Conservation (phyloP, 2,888 invertebrate genomes). For the Cantharis rufa region DNA sequence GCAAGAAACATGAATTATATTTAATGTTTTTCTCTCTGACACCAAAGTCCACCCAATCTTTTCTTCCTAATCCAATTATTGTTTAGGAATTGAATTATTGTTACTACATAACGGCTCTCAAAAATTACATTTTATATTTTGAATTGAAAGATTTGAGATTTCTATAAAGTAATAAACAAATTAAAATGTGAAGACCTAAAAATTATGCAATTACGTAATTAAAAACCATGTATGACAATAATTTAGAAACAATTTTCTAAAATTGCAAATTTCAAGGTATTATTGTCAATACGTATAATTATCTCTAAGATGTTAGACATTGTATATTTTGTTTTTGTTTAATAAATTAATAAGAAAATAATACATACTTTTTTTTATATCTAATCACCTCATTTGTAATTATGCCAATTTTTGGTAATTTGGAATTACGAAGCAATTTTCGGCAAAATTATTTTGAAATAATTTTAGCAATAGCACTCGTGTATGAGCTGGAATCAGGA, state of each 20-base stretch:
- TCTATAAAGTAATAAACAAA: neutral
- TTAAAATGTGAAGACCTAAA: neutral
- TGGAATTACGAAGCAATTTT: neutral
- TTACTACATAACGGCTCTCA: neutral
- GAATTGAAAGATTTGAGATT: neutral
- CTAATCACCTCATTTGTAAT: neutral
- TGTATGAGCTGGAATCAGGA: neutral
- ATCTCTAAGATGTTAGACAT: neutral
- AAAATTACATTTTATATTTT: neutral
- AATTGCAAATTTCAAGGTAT: neutral
- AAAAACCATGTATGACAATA: neutral
- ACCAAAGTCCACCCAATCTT: constrained; percentile 11
- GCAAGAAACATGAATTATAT: constrained; percentile 9
- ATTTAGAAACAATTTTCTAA: neutral
- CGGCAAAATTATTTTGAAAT: neutral
- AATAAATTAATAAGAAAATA: neutral
- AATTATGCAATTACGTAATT: neutral
- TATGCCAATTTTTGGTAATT: neutral
- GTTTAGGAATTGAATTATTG: neutral
- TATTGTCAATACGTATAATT: neutral
- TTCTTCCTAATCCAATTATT: neutral
- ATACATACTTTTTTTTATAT: neutral
- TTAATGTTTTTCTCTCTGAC: constrained; percentile 12
- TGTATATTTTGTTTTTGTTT: neutral
- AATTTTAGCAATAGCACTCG: too few species aligned